Evolutionary conservation across 2,888 invertebrate genomes (phyloP), one percentile per base, ranked within the genome.

Genomic region (Phlogophora meticulosa): DNA sequence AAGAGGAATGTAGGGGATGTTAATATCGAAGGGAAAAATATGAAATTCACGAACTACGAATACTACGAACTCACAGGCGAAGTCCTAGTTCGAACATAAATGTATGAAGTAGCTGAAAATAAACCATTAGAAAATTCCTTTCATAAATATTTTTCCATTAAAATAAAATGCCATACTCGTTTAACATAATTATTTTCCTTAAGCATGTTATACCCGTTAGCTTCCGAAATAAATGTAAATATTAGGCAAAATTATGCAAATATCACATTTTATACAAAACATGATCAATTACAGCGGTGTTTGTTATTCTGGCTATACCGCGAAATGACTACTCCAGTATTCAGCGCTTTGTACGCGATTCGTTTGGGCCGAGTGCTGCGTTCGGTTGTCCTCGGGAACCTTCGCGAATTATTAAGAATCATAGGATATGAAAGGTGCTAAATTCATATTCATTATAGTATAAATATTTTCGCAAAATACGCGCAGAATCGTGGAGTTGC

Each of bases 271-370:
- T 71, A 63, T 42, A 76, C 66, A 71, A 66, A 77, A 80, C 62
- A 76, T 78, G 82, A 80, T 78, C 73, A 80, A 72, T 80, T 70
- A 72, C 70, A 68, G 43, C 48, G 34, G 17, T 55, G 58, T 76
- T 80, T 81, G 73, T 79, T 81, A 79, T 74, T 81, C 77, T 60
- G 71, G 58, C 59, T 64, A 75, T 76, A 81, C 34, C 45, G n/a
- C 36, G 43, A 57, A 64, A 79, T 72, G 52, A 74, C 62, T 74
- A 69, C 62, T 82, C 53, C 55, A 63, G 74, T 73, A 80, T 82
- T 82, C 75, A 76, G 48, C 17, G 52, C 49, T 60, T 49, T 69
- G 53, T 65, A 32, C 48, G 48, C 49, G 46, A 53, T 78, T 78
- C 24, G 46, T 77, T 69, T 57, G 46, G 46, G 20, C 38, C 9